Conservation (phyloP, 2,113 vertebrate species). For the Redunca redunca region DNA sequence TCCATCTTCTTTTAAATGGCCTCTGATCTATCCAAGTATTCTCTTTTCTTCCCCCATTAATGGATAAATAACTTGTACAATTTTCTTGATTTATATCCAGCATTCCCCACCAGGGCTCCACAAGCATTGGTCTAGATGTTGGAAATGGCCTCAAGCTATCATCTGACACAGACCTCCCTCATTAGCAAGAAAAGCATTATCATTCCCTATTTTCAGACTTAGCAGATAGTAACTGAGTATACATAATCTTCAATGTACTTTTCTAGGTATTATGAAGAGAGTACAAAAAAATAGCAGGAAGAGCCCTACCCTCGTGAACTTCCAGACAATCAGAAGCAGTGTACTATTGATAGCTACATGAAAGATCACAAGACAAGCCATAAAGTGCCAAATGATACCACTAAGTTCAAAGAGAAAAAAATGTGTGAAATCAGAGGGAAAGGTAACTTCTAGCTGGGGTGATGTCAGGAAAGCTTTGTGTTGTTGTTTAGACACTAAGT, state of each 20-base stretch:
- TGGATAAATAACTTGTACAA: constrained; percentile 9
- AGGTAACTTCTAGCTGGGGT: neutral
- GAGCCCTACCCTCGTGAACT: neutral
- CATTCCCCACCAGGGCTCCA: neutral
- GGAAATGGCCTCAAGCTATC: constrained; percentile 17
- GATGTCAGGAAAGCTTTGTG: neutral
- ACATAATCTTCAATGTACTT: neutral
- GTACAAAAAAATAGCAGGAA: constrained; percentile 8
- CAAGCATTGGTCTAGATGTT: constrained; percentile 8
- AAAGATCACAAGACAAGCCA: neutral
- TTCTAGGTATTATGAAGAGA: neutral
- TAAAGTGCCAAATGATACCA: neutral
- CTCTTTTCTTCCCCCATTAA: constrained; percentile 19
- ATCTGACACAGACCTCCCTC: neutral
- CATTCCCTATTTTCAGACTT: constrained; percentile 30
- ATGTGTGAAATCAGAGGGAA: neutral
- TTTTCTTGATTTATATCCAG: neutral
- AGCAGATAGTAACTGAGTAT: neutral
- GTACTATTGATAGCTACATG: neutral
- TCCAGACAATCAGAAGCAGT: neutral
- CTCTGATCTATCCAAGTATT: constrained; percentile 2
- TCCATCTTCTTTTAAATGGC: neutral
- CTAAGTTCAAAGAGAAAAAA: neutral
- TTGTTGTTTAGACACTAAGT: neutral
- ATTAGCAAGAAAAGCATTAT: constrained; percentile 4